Base-by-base conservation (phyloP, 1,140 invertebrate species). In the Drosophila repletoides region DNA sequence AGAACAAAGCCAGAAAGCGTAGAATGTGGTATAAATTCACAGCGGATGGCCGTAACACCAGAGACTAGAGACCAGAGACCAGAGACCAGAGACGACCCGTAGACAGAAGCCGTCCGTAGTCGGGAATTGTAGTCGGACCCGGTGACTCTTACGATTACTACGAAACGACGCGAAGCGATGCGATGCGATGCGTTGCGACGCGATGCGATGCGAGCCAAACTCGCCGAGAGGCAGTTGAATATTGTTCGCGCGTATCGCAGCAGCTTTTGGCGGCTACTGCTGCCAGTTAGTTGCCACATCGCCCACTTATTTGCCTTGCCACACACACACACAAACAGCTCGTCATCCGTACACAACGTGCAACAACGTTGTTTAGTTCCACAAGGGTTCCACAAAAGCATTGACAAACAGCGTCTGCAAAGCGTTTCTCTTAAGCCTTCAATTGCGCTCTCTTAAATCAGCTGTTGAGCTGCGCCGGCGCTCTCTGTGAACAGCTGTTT, bases 381-480 rank as follows among this genome's bases (percentile, higher is more conserved):
- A 79, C 40, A 45, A 3, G 5, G 4, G 63, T n/a, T n/a, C n/a
- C n/a, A n/a, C 69, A 70, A 55, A 59, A 2, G 6, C 43, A 49
- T 5, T 14, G 5, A 15, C 36, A 61, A 52, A 22, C 14, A 26
- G 34, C 19, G 33, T 22, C 77, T 77, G 73, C 24, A 55, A 48
- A 52, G 2, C 0, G 2, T 4, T 6, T 14, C 79, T 84, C 74
- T 84, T 83, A 71, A 19, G 1, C n/a, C n/a, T 28, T 0, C 0
- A 3, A 9, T 6, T 4, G 12, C 3, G 1, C 10, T 55, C 71
- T 73, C 71, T 73, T 73, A 61, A 31, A 31, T 29, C n/a, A 31
- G 21, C 9, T 12, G 12, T 26, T 15, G n/a, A 14, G 36, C 17
- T n/a, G 75, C 79, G 79, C 80, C 67, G 60, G 71, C 79, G 80